Base-by-base conservation (phyloP, 1,140 invertebrate species). In the Colletes latitarsis region DNA sequence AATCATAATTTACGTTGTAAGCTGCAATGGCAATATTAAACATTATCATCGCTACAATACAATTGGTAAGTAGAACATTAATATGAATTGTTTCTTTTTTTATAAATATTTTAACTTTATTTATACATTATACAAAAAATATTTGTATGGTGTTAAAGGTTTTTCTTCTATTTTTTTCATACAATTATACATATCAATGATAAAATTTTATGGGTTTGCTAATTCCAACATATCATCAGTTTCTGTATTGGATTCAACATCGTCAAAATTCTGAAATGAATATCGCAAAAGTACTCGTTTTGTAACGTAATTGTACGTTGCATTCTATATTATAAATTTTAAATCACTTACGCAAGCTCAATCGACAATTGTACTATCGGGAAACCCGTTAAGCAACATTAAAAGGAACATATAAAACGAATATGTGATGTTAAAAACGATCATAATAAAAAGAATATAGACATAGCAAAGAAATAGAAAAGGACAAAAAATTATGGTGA, bases 401-500 rank as follows among this genome's bases (percentile, higher is more conserved):
- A 83, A 49, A 4, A 83, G 43, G 58, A 81, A 81, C 9, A 81
- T 75, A 67, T 76, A 76, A 0, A 75, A 68, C 3, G 70, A 71
- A 9, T 75, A 57, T 9, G 81, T n/a, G 12, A 81, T 21, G n/a
- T 81, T 75, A 30, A 81, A 76, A 4, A 83, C 12, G 12, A 81
- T 52, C 41, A 79, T 75, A 41, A 81, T 58, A 46, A 83, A 81
- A 14, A 75, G 14, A 12, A 81, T 68, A 19, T 81, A 83, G 17
- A 71, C 19, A 3, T 81, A 70, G 72, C 72, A 83, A 43, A 81
- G 30, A 15, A 81, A 70, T 53, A 83, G 5, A 64, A 81, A 81
- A 70, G 82, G 82, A 30, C 30, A 70, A 41, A 83, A 81, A 43
- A 83, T 75, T 17, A 83, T 60, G 30, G 41, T 81, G 39, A 83